phyloP scores from a whole-genome alignment of 2,888 invertebrate genomes.

The Phlogophora meticulosa region DNA sequence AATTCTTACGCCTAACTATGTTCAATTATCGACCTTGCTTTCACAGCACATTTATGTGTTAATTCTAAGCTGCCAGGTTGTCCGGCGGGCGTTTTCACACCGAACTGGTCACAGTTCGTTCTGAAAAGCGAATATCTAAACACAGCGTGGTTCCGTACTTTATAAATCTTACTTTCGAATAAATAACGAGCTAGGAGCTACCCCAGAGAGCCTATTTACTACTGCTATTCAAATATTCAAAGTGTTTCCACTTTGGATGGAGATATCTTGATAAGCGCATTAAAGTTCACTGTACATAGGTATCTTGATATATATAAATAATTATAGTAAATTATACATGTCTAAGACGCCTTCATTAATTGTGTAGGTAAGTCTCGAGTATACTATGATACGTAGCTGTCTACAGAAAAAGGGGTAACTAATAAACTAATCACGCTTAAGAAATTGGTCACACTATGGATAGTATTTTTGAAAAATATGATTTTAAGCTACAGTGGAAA shows the following conservation, averaged over 20 bases:
- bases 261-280: slow-evolving; percentile 60
- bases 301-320: slow-evolving; percentile 4
- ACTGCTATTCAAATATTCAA: slow-evolving; percentile 64
- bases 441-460: neutral
- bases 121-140: slow-evolving; percentile 62
- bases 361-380: neutral
- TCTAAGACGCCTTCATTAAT: slow-evolving; percentile 25
- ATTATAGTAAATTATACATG: neutral
- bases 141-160: slow-evolving; percentile 67
- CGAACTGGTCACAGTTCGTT: slow-evolving; percentile 5
- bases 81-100: slow-evolving; percentile 51
- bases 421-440: neutral
- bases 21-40: slow-evolving; percentile 52
- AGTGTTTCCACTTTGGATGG: slow-evolving; percentile 56
- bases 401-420: neutral
- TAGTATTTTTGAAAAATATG: neutral
- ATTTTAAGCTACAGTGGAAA: neutral
- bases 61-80: slow-evolving; percentile 44
- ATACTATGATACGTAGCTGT: too few species aligned
- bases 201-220: slow-evolving; percentile 60
- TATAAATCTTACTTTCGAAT: slow-evolving; percentile 71
- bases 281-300: slow-evolving; percentile 43
- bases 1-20: slow-evolving; percentile 43
- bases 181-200: slow-evolving; percentile 64
- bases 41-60: slow-evolving; percentile 61